A percentile compares a stretch with the other conserved stretches of the same genome.
Conservation (phyloP, 2,888 invertebrate species). For the Agriopis aurantiaria region DNA sequence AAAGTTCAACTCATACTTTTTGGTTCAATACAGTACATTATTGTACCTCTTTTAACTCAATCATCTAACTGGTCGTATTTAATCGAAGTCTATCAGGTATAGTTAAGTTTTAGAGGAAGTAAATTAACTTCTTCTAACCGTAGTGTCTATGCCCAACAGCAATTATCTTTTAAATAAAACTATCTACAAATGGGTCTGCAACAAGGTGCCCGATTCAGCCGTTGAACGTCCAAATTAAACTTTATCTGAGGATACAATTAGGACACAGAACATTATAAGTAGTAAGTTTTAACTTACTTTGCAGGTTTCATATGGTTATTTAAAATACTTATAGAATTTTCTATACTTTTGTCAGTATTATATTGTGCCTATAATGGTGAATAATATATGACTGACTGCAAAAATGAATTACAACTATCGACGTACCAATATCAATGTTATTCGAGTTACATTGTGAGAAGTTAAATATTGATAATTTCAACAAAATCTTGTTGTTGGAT, state of each 20-base stretch:
- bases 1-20: not conserved
- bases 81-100: not conserved
- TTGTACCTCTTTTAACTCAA: not conserved
- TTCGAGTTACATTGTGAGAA: no score
- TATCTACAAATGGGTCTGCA: slow-evolving; percentile 39
- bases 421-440: no score
- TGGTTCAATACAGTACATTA: no score
- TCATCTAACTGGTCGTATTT: not conserved
- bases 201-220: slow-evolving; percentile 41
- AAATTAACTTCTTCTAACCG: slow-evolving; percentile 21
- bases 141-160: slow-evolving; percentile 31
- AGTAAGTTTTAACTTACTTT: not conserved
- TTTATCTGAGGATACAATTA: slow-evolving; percentile 49
- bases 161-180: slow-evolving; percentile 44
- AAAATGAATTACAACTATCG: no score
- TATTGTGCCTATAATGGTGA: no score
- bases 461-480: no score
- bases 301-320: no score
- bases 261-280: not conserved
- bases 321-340: no score
- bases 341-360: no score
- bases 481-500: no score
- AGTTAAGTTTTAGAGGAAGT: not conserved
- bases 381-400: no score
- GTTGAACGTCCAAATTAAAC: slow-evolving; percentile 45